Evolutionary conservation across 2,888 invertebrate species (phyloP).

Genomic region (Cephus runcator): DNA sequence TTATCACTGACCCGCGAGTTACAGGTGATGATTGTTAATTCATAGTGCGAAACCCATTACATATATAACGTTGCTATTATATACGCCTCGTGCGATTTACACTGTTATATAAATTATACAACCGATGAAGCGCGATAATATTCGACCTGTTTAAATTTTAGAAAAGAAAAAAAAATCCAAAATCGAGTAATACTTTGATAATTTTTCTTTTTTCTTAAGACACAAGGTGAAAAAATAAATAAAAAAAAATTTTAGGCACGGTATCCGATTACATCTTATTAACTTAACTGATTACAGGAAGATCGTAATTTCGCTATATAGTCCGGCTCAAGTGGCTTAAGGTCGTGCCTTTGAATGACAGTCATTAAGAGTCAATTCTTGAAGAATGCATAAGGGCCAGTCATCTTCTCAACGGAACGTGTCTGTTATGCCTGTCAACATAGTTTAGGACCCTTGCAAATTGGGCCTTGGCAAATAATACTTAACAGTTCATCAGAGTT

Average conservation of each 20-base stretch:
- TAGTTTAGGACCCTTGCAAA: not conserved
- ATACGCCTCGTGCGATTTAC: not conserved
- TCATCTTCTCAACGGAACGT: not conserved
- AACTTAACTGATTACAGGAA: conserved; percentile 5
- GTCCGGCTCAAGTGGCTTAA: not conserved
- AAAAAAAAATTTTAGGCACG: not conserved
- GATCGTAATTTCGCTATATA: conserved; percentile 6
- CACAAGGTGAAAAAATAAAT: not conserved
- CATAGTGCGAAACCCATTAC: conserved; percentile 26
- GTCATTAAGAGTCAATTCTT: not conserved
- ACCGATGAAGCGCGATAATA: too few relatives aligned
- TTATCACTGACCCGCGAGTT: conserved; percentile 8
- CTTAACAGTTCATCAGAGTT: not conserved
- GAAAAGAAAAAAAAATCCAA: not conserved
- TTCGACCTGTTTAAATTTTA: not conserved
- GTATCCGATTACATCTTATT: not conserved
- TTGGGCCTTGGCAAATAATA: not conserved
- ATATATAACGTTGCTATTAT: conserved; percentile 8
- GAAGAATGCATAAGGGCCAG: not conserved
- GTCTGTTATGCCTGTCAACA: not conserved
- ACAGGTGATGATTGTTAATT: conserved; percentile 8
- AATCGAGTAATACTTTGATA: not conserved
- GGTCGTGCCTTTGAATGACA: not conserved
- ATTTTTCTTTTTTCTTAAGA: not conserved
- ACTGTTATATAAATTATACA: not conserved